Evolutionary conservation across 1,140 invertebrate genomes (phyloP).

Genomic region (Aphelenchoides avenae): DNA sequence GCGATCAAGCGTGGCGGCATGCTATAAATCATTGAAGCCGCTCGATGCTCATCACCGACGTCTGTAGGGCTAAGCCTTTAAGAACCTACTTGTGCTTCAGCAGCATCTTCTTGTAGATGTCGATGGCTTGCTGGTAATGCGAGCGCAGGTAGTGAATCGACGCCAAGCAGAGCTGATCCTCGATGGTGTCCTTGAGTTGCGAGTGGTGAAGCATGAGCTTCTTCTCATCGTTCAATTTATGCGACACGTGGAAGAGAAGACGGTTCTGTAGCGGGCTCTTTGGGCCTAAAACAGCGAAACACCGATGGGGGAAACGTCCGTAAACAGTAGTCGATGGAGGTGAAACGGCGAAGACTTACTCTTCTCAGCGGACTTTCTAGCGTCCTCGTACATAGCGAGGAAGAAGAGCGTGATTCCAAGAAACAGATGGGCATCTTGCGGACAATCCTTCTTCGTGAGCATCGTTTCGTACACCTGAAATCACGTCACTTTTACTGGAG

Average conservation of each 20-base stretch:
- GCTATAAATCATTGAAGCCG: no score
- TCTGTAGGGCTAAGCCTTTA: no score
- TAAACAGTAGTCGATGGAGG: conserved; percentile 38
- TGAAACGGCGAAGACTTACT: no score
- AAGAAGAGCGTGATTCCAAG: no score
- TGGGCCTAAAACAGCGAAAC: no score
- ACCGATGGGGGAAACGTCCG: no score
- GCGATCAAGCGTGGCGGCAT: no score
- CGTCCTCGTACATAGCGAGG: no score
- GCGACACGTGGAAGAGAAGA: conserved; percentile 82
- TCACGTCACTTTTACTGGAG: no score
- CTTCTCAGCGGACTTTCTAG: no score
- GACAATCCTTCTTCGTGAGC: conserved; percentile 34
- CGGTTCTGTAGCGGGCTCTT: conserved; percentile 51
- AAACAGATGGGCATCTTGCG: no score
- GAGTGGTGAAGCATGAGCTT: conserved; percentile 76
- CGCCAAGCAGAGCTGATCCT: conserved; percentile 86
- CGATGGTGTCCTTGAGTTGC: conserved; percentile 78
- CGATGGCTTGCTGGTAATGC: conserved; percentile 96
- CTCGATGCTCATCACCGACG: no score
- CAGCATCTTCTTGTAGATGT: conserved; percentile 92
- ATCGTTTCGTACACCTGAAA: conserved; percentile 23
- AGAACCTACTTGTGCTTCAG: conserved; percentile 78
- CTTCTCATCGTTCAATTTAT: conserved; percentile 83
- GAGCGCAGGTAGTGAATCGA: conserved; percentile 90